Evolutionary conservation across 2,797 vertebrate species (phyloP).

Genomic region (Pempheris klunzingeri): DNA sequence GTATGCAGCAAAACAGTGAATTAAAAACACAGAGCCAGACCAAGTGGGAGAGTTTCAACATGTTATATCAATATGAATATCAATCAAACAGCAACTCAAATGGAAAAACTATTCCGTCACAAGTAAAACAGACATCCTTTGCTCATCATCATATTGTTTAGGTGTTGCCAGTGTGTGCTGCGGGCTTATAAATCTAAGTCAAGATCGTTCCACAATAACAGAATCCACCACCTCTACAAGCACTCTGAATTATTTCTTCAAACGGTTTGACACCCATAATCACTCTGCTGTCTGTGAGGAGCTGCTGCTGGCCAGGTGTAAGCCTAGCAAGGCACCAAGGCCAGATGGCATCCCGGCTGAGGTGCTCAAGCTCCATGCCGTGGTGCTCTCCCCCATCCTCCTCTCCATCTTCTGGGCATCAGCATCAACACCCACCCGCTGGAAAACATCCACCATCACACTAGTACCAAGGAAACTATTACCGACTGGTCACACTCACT

Average conservation of each 20-base stretch:
- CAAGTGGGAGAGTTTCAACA: neutral
- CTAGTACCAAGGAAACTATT: neutral
- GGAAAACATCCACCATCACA: neutral
- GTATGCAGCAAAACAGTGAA: slow-evolving; percentile 10
- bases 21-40: slow-evolving; percentile 11
- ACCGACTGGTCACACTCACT: neutral
- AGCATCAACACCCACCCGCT: no score
- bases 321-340: neutral
- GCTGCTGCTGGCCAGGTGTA: neutral
- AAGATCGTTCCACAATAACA: no score
- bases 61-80: slow-evolving; percentile 1
- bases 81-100: slow-evolving; percentile 8
- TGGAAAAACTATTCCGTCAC: neutral
- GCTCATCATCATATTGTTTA: slow-evolving; percentile 2
- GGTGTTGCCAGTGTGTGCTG: slow-evolving; percentile 1
- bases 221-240: no score
- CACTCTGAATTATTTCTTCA: no score
- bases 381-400: neutral
- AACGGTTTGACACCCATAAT: neutral
- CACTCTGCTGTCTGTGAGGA: neutral
- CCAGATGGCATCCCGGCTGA: neutral
- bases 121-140: neutral
- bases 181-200: slow-evolving; percentile 19
- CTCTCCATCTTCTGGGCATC: neutral
- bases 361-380: neutral